A percentile compares a stretch with the other conserved stretches of the same genome.
These are phyloP conservation scores for Pseudomyrmex pallidus DNA, from an alignment of 1,140 invertebrate species.

Conservation along the genomic window DNA sequence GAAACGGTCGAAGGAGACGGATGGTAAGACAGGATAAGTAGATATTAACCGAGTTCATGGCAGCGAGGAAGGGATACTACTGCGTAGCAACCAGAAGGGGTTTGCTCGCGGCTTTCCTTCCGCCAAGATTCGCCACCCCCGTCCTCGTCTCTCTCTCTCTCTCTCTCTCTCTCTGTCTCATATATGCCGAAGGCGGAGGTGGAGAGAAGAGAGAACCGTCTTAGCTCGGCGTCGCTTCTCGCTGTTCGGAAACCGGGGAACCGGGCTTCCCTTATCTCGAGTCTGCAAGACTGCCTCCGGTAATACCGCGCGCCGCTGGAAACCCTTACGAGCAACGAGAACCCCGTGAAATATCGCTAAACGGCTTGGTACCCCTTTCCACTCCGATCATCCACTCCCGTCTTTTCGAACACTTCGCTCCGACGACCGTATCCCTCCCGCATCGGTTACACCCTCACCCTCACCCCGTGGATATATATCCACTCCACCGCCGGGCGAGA, in stretches of 20 bases:
- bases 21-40: slow-evolving; percentile 78
- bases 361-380: slow-evolving; percentile 74
- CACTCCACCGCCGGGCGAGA: background rate
- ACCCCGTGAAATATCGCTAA: slow-evolving; percentile 84
- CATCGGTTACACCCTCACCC: background rate
- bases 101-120: slow-evolving; percentile 78
- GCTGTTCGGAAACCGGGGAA: slow-evolving; percentile 73
- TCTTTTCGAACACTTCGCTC: slow-evolving; percentile 22
- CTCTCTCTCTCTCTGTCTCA: too few relatives aligned
- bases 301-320: slow-evolving; percentile 79
- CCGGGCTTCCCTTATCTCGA: slow-evolving; percentile 81
- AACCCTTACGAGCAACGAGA: slow-evolving; percentile 77
- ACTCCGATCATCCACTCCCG: slow-evolving; percentile 58
- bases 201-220: slow-evolving; percentile 65
- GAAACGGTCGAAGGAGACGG: slow-evolving; percentile 56
- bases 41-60: slow-evolving; percentile 77
- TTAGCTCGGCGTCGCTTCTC: slow-evolving; percentile 75
- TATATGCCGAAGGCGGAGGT: background rate
- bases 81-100: slow-evolving; percentile 73
- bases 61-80: slow-evolving; percentile 65
- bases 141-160: background rate
- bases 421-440: background rate
- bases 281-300: slow-evolving; percentile 84
- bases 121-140: slow-evolving; percentile 57
- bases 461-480: background rate